Conservation (phyloP, 2,888 invertebrate genomes). For the Metellina segmentata region DNA sequence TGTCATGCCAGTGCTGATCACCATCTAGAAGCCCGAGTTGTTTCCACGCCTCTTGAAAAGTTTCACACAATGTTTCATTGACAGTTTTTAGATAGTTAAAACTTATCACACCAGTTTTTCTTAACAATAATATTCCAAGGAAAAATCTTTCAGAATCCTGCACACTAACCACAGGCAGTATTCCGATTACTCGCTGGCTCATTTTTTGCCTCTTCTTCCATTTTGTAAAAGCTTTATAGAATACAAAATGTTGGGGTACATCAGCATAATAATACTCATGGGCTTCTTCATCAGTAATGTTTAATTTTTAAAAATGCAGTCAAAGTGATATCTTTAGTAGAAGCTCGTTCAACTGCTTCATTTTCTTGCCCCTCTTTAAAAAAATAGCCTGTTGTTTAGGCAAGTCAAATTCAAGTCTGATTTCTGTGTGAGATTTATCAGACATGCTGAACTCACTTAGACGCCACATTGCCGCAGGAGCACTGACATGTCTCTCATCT, state of each 20-base stretch:
- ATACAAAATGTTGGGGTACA: conserved; percentile 54
- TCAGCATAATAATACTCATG: conserved; percentile 40
- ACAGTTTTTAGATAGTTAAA: no score
- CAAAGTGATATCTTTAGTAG: no score
- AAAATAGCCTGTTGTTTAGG: conserved; percentile 78
- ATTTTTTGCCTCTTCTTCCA: conserved; percentile 35
- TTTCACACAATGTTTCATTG: no score
- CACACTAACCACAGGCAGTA: conserved; percentile 62
- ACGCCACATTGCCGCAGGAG: conserved; percentile 58
- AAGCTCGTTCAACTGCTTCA: no score
- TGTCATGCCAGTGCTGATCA: conserved; percentile 77
- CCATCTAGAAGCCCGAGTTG: no score
- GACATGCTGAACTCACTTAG: no score
- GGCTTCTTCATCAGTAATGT: conserved; percentile 47
- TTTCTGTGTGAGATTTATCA: conserved; percentile 79
- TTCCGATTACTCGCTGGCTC: conserved; percentile 38
- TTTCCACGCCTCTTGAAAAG: no score
- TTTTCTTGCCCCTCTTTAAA: conserved; percentile 77
- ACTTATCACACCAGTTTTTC: no score
- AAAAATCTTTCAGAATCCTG: no score
- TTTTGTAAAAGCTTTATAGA: background rate
- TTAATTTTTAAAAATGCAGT: conserved; percentile 78
- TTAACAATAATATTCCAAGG: no score
- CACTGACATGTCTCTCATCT: conserved; percentile 43
- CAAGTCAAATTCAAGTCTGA: conserved; percentile 80